Evolutionary conservation across 1,140 invertebrate species (phyloP).

Genomic region (Anthonomus grandis): DNA sequence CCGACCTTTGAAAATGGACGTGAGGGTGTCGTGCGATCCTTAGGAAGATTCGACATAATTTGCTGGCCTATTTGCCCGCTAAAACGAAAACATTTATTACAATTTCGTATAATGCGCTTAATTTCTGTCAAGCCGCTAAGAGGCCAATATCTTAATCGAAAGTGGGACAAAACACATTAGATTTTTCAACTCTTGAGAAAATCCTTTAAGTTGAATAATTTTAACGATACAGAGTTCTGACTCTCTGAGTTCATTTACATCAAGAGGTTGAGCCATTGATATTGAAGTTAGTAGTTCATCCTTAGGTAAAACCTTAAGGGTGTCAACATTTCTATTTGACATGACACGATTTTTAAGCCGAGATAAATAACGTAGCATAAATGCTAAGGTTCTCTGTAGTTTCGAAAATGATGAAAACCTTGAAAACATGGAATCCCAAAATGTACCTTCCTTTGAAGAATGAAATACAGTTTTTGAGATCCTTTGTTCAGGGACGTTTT

Average conservation of each 20-base stretch:
- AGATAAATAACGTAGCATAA: neutral
- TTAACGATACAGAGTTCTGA: neutral
- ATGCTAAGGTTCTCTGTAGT: neutral
- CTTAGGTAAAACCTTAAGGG: too few species aligned
- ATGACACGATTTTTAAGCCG: conserved; percentile 3
- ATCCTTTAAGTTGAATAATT: neutral
- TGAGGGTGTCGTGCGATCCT: conserved; percentile 26
- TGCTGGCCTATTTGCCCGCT: neutral
- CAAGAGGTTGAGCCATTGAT: neutral
- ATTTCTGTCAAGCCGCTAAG: conserved; percentile 23
- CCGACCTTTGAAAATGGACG: conserved; percentile 35
- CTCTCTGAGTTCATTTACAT: conserved; percentile 2
- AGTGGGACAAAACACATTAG: conserved; percentile 1
- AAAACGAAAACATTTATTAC: conserved; percentile 10
- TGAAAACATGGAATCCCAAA: neutral
- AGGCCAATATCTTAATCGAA: conserved; percentile 16
- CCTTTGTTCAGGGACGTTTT: neutral
- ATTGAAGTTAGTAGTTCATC: too few species aligned
- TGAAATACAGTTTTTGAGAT: too few species aligned
- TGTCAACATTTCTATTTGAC: neutral
- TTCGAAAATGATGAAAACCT: neutral
- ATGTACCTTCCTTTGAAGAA: too few species aligned
- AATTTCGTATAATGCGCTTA: conserved; percentile 6
- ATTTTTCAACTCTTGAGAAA: conserved; percentile 6
- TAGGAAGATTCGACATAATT: conserved; percentile 28